A percentile compares a stretch with the other conserved stretches of the same genome.
These are phyloP conservation scores for Drosophila chauvacae DNA, from an alignment of 1,140 invertebrate genomes.

Conservation along the genomic window DNA sequence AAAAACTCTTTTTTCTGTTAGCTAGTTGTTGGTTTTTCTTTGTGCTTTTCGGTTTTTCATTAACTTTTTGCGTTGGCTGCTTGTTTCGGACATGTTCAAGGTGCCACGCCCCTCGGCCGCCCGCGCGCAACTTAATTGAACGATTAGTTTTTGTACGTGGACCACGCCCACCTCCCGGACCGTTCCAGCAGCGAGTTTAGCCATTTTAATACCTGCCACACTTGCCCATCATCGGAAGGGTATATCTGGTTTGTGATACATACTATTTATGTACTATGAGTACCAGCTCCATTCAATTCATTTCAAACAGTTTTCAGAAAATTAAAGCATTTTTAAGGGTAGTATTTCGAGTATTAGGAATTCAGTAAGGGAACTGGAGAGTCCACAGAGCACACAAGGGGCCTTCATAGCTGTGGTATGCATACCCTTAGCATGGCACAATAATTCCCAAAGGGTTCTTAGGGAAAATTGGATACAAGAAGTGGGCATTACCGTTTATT, in stretches of 20 bases:
- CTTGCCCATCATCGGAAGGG: background rate
- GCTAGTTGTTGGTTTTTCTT: background rate
- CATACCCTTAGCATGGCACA: background rate
- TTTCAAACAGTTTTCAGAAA: too few species aligned
- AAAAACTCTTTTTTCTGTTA: conserved; percentile 3
- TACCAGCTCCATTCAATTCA: background rate
- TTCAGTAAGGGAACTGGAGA: background rate
- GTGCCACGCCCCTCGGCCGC: conserved; percentile 11
- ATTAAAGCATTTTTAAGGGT: background rate
- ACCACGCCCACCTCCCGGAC: conserved; percentile 32
- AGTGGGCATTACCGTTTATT: too few species aligned
- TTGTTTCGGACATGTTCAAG: conserved; percentile 66
- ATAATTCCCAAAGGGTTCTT: background rate
- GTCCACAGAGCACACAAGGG: background rate
- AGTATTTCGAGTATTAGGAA: background rate
- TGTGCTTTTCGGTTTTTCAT: conserved; percentile 52
- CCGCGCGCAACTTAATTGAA: conserved; percentile 72
- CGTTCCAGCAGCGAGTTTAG: background rate
- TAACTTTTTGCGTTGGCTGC: conserved; percentile 64
- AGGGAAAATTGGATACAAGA: rapidly evolving
- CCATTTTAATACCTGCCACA: conserved; percentile 4
- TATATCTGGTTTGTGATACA: background rate
- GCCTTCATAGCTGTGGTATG: background rate
- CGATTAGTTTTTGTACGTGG: conserved; percentile 78
- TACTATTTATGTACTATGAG: background rate